Base-by-base conservation (phyloP, 2,888 invertebrate species). In the Drosophila buzzatii region DNA sequence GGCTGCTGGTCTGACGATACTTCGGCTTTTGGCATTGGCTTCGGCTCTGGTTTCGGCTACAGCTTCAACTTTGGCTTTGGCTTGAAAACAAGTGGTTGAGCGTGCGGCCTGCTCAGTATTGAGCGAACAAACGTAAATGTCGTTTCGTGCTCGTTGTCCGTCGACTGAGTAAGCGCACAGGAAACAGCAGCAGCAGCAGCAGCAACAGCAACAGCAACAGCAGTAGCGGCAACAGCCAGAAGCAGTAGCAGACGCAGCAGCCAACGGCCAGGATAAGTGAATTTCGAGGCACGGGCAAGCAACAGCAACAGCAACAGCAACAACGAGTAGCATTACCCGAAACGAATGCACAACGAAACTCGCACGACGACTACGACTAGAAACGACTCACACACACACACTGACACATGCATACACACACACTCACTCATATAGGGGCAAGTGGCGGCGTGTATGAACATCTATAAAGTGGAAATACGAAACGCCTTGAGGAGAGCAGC, bases 61-160 rank as follows among this genome's bases (percentile, higher is more conserved):
- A 75, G 76, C 79, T 65, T 62, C 70, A 57, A 62, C 69, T 58
- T 68, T 58, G 65, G 68, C 67, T 66, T 70, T 77, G 77, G 78
- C 77, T 80, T 87, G 79, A 90, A 92, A 91, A 91, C 91, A 91
- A 91, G 91, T 91, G 92, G 91, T 91, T 91, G 91, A 90, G 82
- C 89, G 71, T 75, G 68, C 79, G 74, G 74, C 63, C 62, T 64
- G 70, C 58, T 81, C 76, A 90, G 89, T 88, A 79, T 79, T 74
- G 81, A 91, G 85, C 88, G 80, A 84, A 83, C 88, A 89, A 87
- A 89, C 85, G 89, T 74, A 71, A 77, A 83, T 74, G 90, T 79
- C 85, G 85, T 73, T 89, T 91, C 85, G 87, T 89, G 85, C 78
- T 89, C 81, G 85, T 74, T 75, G 81, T 69, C 79, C 71, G 73